Conservation (phyloP, 1,140 invertebrate genomes). For the Heliothis virescens region DNA sequence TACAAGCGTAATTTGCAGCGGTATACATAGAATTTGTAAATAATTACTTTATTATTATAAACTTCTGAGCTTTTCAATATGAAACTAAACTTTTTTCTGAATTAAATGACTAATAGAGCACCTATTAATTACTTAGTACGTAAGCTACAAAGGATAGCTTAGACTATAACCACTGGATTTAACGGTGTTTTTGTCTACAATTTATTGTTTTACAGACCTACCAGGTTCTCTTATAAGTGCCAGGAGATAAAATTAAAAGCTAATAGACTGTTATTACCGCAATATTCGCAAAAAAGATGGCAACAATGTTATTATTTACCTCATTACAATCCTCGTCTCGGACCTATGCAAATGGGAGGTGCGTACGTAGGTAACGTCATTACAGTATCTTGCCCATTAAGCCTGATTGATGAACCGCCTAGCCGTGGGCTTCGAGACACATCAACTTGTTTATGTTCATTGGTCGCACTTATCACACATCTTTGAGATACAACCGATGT, state of each 20-base stretch:
- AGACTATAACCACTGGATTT: neutral
- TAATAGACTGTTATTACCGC: slow-evolving; percentile 20
- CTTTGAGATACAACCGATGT: slow-evolving; percentile 27
- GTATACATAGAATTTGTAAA: neutral
- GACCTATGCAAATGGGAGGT: slow-evolving; percentile 25
- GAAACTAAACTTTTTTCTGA: no score
- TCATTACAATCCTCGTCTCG: slow-evolving; percentile 35
- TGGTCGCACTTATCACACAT: slow-evolving; percentile 42
- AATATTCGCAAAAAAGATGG: slow-evolving; percentile 29
- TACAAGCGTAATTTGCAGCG: slow-evolving; percentile 14
- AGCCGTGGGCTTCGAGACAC: slow-evolving; percentile 39
- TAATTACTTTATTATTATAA: neutral
- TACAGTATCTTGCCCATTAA: slow-evolving; percentile 47
- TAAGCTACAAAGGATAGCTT: neutral
- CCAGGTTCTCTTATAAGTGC: neutral
- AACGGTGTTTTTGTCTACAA: neutral
- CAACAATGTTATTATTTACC: slow-evolving; percentile 37
- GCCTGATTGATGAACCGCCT: slow-evolving; percentile 48
- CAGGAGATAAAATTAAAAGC: neutral
- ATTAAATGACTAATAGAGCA: neutral
- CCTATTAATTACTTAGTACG: neutral
- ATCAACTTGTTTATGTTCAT: slow-evolving; percentile 42
- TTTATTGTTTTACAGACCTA: slow-evolving; percentile 22
- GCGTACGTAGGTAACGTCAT: slow-evolving; percentile 33
- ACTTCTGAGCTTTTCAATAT: neutral